Evolutionary conservation across 2,113 vertebrate species (phyloP), one percentile per base, ranked within the genome.

Genomic region (Canis aureus): DNA sequence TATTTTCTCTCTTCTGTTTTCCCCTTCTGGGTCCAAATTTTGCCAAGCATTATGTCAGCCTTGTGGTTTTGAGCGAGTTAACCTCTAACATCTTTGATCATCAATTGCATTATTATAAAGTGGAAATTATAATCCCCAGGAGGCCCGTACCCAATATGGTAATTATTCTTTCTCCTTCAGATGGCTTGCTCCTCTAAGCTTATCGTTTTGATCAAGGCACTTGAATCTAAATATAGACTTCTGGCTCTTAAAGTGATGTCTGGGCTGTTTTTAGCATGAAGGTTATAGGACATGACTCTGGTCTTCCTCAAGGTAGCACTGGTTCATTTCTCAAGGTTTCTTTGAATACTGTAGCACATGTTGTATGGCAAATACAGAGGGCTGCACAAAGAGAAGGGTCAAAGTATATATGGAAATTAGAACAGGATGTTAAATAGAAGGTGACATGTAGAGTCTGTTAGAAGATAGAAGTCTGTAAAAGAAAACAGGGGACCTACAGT

Each of bases 181-280:
- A 96, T 92, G 84, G n/a, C 88, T 95, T 49, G 91, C 55, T 95
- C n/a, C 69, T 91, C 74, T 96, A 64, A 95, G 95, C 80, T 92
- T 98, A 95, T 97, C 91, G 0, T 96, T 97, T 97, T 97, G 84
- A 97, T 98, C 96, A 86, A 96, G 94, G 66, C 17, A 57, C 38
- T 96, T 95, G 89, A 94, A 82, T 85, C 94, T 98, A 97, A 97
- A 97, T 97, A 95, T 97, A 97, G 95, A 95, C 74, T 96, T 94
- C 92, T 96, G 92, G 93, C 97, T 96, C 83, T 66, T 96, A 94
- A 95, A 95, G 69, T 96, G 59, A 91, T 97, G 94, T 78, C 91
- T 89, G 69, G 85, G 94, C 95, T 97, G 95, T 95, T 98, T 98
- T 97, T 97, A 97, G 95, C 84, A 67, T 66, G 91, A 98, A 96